Evolutionary conservation across 2,888 invertebrate genomes (phyloP), one percentile per base, ranked within the genome.

Genomic region (Plusia festucae): DNA sequence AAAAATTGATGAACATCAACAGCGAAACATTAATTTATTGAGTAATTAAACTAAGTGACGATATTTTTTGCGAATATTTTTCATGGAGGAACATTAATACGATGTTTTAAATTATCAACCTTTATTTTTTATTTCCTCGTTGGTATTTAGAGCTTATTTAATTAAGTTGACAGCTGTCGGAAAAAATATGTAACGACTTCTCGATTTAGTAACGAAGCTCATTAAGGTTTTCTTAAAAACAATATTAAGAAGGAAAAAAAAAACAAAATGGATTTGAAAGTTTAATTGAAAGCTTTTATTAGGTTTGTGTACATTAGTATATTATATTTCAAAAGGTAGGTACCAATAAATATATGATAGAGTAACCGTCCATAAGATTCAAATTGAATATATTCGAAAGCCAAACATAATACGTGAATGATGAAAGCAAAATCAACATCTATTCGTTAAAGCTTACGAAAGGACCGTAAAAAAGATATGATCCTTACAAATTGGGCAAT

Each of bases 11-110:
- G 32, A 24, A 68, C n/a, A 57, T 27, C n/a, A 16, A 11, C 22
- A 2, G 9, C 24, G 11, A 34, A 51, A 34, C 51, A 72, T 58
- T 34, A 30, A 49, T 60, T 52, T 18, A 27, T 32, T 46, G 40
- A 44, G 34, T 65, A 52, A 55, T 55, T 69, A 22, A 58, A 49
- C 65, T 27, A 69, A 73, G 53, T 18, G 34, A 9, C n/a, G 34
- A 8, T 53, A 55, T 46, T 22, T 69, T 64, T 63, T 52, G 57
- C 32, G 11, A 51, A 30, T 20, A 9, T 49, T 30, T 51, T 7
- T 13, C 30, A 6, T 22, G 8, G 16, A 58, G n/a, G n/a, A 7
- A 40, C 7, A 53, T 44, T 18, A 51, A 44, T 18, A 27, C 11
- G 20, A 4, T 15, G n/a, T 32, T 32, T n/a, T 49, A 54, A 34